Evolutionary conservation across 2,113 vertebrate genomes (phyloP), one percentile per base, ranked within the genome.

Genomic region (Datnioides undecimradiatus): DNA sequence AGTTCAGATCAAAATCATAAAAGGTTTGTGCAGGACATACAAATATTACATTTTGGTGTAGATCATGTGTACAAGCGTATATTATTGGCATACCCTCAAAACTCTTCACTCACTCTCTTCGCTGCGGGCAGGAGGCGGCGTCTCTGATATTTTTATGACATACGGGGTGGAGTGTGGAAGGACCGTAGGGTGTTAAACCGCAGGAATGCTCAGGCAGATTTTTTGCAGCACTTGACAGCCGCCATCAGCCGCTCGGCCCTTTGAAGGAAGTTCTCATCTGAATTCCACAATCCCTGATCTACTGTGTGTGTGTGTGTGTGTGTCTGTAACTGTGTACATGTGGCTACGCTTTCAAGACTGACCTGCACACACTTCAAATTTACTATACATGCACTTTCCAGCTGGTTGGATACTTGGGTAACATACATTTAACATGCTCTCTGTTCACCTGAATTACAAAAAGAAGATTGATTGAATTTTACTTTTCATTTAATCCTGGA

Each of bases 141-240:
- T 71, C 63, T 74, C 49, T 68, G 68, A 71, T 85, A 76, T 86
- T 84, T 87, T 85, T 68, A 85, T 73, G 49, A 70, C 84, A 77
- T 60, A 62, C 34, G 73, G 34, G 76, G 45, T 59, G 72, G 17
- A 52, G 65, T 38, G 75, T 67, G 59, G 59, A 63, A 14, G 38
- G 65, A 58, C 68, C 0, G 36, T 48, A 66, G 23, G 49, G 13
- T 75, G 89, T 88, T 62, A 92, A 92, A 92, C 90, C 90, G 1
- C 91, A 90, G 88, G 90, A 93, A 93, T 91, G 86, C 73, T 79
- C 52, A 17, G 46, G 54, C 87, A 71, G 86, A 85, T 74, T 51
- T 65, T 62, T 69, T 55, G 70, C 64, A 43, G 60, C 46, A 55
- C 65, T 72, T 72, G 63, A 82, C 83, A 71, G 67, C 58, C 58